Evolutionary conservation across 2,888 invertebrate genomes (phyloP).

Genomic region (Netelia inedita): DNA sequence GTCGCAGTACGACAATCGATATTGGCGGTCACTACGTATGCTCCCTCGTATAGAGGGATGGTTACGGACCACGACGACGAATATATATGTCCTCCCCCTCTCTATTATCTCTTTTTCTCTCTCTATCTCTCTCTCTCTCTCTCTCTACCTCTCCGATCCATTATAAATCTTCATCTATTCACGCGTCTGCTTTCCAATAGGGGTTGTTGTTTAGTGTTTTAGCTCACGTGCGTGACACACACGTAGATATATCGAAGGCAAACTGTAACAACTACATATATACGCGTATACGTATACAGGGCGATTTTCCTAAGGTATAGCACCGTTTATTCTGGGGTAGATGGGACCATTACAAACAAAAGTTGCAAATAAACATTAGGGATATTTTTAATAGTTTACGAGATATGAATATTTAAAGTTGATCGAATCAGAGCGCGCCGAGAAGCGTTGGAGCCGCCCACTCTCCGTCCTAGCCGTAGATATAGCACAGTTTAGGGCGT

Average conservation of each 20-base stretch:
- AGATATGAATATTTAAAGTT: too few relatives aligned
- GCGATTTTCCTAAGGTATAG: too few relatives aligned
- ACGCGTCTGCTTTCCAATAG: not conserved
- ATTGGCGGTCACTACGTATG: slow-evolving; percentile 71
- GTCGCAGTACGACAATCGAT: slow-evolving; percentile 84
- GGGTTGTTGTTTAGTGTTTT: not conserved
- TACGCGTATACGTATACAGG: not conserved
- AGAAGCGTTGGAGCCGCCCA: too few relatives aligned
- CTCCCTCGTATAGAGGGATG: slow-evolving; percentile 39
- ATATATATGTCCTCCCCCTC: not conserved
- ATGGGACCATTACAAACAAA: too few relatives aligned
- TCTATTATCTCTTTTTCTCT: too few relatives aligned
- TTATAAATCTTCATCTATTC: slow-evolving; percentile 8
- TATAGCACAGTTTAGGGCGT: too few relatives aligned
- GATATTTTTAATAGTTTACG: too few relatives aligned
- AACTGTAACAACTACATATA: not conserved
- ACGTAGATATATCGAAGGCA: not conserved
- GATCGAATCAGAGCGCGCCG: too few relatives aligned
- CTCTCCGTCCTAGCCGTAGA: too few relatives aligned
- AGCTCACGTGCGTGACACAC: not conserved
- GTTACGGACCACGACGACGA: slow-evolving; percentile 16
- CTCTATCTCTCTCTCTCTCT: not conserved
- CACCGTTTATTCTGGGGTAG: too few relatives aligned
- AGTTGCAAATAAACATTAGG: too few relatives aligned
- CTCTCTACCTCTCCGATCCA: too few relatives aligned